Conservation (phyloP, 2,797 vertebrate genomes). For the Echeneis naucrates region DNA sequence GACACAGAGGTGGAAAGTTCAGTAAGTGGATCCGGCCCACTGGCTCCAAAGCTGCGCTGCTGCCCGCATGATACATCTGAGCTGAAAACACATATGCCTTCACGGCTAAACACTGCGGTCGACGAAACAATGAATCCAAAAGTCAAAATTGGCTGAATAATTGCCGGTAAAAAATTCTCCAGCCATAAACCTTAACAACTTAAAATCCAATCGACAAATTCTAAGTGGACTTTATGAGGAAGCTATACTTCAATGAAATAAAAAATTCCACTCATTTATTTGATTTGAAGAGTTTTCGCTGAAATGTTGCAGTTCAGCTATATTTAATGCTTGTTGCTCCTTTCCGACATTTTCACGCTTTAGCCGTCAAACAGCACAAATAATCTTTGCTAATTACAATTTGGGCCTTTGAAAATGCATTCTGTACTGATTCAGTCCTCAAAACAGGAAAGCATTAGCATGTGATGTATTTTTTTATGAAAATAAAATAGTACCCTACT, state of each 20-base stretch:
- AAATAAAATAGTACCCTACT: slow-evolving; percentile 72
- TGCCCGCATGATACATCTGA: background rate
- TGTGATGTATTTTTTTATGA: slow-evolving; percentile 73
- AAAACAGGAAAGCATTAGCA: slow-evolving; percentile 72
- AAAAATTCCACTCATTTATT: background rate
- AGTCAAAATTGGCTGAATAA: background rate
- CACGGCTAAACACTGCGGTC: background rate
- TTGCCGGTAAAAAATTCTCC: background rate
- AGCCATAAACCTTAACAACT: background rate
- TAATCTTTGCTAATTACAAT: slow-evolving; percentile 51
- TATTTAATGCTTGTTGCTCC: background rate
- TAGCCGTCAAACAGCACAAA: slow-evolving; percentile 26
- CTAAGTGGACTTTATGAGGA: background rate
- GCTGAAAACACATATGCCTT: background rate
- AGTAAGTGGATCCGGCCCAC: slow-evolving; percentile 44
- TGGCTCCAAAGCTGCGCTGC: slow-evolving; percentile 3
- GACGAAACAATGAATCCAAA: background rate
- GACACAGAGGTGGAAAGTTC: slow-evolving; percentile 49
- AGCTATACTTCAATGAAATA: background rate
- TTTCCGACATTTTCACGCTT: background rate
- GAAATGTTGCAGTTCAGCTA: background rate
- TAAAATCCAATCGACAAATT: background rate
- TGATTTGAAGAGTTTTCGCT: background rate
- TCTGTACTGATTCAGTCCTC: slow-evolving; percentile 37
- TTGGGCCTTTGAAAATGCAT: slow-evolving; percentile 52